phyloP scores from a whole-genome alignment of 2,888 invertebrate species.

The Globia sparganii region DNA sequence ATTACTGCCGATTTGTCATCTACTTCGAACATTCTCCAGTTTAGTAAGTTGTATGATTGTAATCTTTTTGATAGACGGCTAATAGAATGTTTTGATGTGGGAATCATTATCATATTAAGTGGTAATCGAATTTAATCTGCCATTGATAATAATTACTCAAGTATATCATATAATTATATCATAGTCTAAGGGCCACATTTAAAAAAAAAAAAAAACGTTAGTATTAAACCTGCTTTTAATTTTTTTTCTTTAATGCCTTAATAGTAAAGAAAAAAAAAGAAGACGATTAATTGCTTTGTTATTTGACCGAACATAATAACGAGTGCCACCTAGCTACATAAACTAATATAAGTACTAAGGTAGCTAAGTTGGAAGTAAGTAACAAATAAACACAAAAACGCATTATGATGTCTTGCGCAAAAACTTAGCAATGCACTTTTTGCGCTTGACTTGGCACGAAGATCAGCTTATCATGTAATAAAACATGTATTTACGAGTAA shows the following conservation, averaged over 20 bases:
- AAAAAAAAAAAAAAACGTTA: too few relatives aligned
- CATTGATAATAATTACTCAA: not conserved
- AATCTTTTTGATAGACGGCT: slow-evolving; percentile 29
- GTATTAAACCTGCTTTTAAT: too few relatives aligned
- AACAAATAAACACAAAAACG: slow-evolving; percentile 25
- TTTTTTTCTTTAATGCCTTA: not conserved
- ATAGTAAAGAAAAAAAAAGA: not conserved
- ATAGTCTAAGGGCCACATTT: too few relatives aligned
- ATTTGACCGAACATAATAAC: not conserved
- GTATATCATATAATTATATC: too few relatives aligned
- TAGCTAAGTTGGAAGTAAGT: not conserved
- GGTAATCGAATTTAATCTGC: slow-evolving; percentile 3
- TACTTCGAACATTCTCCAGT: slow-evolving; percentile 35
- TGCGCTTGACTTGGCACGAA: slow-evolving; percentile 35
- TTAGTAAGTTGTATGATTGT: slow-evolving; percentile 28
- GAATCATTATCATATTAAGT: slow-evolving; percentile 23
- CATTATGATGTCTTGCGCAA: slow-evolving; percentile 36
- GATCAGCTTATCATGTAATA: slow-evolving; percentile 42
- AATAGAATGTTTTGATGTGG: slow-evolving; percentile 30
- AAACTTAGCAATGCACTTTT: slow-evolving; percentile 38
- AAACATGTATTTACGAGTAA: slow-evolving; percentile 21
- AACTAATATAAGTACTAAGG: too few relatives aligned
- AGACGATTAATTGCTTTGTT: not conserved
- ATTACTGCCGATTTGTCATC: slow-evolving; percentile 67
- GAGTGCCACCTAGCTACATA: too few relatives aligned